These are phyloP conservation scores for Archivesica marissinica DNA, from an alignment of 1,140 invertebrate genomes.

Conservation along the genomic window DNA sequence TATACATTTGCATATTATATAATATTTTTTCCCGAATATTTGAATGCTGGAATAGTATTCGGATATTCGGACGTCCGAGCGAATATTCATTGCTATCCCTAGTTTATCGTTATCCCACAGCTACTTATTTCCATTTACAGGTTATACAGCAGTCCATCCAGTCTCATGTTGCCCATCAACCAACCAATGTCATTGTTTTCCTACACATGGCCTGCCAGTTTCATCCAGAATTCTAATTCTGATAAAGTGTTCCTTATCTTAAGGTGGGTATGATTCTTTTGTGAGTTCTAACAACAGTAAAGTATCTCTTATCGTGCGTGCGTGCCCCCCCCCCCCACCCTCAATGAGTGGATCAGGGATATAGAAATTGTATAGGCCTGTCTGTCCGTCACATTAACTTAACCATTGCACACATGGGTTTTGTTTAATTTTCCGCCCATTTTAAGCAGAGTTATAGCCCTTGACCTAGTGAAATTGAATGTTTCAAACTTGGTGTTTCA, in stretches of 20 bases:
- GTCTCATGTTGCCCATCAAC: not conserved
- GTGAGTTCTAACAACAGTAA: too few species aligned
- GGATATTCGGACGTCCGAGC: too few species aligned
- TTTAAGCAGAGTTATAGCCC: not conserved
- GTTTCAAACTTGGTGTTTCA: too few species aligned
- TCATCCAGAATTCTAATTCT: not conserved
- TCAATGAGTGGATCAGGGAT: not conserved
- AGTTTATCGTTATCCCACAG: too few species aligned
- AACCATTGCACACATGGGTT: not conserved
- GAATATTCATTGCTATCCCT: too few species aligned
- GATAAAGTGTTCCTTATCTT: conserved; percentile 36
- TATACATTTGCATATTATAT: too few species aligned
- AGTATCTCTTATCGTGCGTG: too few species aligned
- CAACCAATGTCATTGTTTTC: not conserved
- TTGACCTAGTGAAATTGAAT: too few species aligned
- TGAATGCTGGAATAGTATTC: too few species aligned
- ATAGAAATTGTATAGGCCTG: not conserved
- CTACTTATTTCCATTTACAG: not conserved
- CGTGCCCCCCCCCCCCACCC: not conserved
- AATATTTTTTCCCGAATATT: too few species aligned
- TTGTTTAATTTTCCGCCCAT: not conserved
- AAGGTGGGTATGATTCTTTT: conserved; percentile 9
- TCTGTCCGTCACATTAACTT: not conserved
- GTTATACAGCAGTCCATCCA: not conserved
- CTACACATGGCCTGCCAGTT: not conserved